Conservation (phyloP, 2,113 vertebrate species). For the Zosterops japonicus region DNA sequence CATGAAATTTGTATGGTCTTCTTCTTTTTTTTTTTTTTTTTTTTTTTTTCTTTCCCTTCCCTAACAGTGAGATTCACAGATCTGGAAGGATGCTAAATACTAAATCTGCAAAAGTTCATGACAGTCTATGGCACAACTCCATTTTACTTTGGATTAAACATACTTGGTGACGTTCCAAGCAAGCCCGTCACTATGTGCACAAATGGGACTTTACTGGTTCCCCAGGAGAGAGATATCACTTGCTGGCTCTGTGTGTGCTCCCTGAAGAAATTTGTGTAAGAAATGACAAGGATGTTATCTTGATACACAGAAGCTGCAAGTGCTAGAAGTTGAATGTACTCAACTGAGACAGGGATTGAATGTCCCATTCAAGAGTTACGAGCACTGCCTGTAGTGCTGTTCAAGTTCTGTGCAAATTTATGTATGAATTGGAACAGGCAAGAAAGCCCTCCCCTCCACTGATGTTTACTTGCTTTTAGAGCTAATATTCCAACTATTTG, state of each 20-base stretch:
- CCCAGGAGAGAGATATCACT: neutral
- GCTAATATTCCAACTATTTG: neutral
- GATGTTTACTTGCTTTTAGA: neutral
- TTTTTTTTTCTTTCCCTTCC: neutral
- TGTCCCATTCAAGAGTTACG: neutral
- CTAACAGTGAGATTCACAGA: slow-evolving; percentile 33
- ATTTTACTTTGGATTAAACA: slow-evolving; percentile 2
- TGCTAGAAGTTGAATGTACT: neutral
- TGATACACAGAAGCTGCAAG: neutral
- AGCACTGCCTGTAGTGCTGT: neutral
- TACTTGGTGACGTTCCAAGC: slow-evolving; percentile 24
- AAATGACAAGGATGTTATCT: neutral
- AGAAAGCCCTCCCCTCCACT: neutral
- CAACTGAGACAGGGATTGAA: neutral
- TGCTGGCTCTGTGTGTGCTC: neutral
- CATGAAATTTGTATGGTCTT: neutral
- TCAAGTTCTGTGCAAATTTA: neutral
- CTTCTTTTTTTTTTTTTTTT: neutral
- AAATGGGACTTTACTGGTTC: neutral
- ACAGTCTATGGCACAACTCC: slow-evolving; percentile 40
- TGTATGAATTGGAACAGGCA: neutral
- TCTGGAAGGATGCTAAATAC: slow-evolving; percentile 21
- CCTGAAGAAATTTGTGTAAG: neutral
- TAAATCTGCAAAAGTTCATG: slow-evolving; percentile 26
- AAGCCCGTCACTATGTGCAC: neutral